A percentile compares a stretch with the other conserved stretches of the same genome.
These are phyloP conservation scores for Drosophila kanapiae DNA, from an alignment of 1,140 invertebrate genomes.

Conservation along the genomic window DNA sequence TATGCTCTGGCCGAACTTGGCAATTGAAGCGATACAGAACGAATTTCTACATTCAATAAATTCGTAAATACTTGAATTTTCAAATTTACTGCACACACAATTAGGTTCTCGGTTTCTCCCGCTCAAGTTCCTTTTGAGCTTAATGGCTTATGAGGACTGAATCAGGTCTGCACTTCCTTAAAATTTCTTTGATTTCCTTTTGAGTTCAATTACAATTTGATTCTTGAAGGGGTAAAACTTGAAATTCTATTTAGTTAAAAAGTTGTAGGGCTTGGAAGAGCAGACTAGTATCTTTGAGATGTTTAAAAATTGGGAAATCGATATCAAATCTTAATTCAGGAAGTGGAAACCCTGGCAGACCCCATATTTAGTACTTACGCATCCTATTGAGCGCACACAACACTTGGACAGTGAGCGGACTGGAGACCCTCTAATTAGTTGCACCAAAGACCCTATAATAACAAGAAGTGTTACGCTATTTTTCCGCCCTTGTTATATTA, in stretches of 20 bases:
- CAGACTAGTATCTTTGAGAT: neutral
- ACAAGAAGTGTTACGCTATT: no score
- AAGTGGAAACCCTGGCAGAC: neutral
- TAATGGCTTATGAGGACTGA: conserved; percentile 5
- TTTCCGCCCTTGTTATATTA: no score
- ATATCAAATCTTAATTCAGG: neutral
- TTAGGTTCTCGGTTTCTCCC: neutral
- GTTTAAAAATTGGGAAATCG: neutral
- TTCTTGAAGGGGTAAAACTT: neutral
- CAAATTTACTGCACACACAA: conserved; percentile 2
- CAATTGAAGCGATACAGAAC: neutral
- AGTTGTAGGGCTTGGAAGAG: neutral
- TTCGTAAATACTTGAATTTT: neutral
- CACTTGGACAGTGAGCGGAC: conserved; percentile 49
- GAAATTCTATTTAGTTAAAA: neutral
- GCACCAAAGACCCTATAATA: no score
- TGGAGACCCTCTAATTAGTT: neutral
- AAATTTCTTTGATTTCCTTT: neutral
- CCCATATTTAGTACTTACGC: conserved; percentile 19
- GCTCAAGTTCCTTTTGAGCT: conserved; percentile 10
- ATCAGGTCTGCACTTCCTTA: neutral
- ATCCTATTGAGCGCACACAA: conserved; percentile 62
- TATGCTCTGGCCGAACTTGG: conserved; percentile 16
- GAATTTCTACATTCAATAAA: neutral
- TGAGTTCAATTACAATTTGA: neutral